A percentile compares a stretch with the other conserved stretches of the same genome.
phyloP scores from a whole-genome alignment of 2,113 vertebrate species.

The Cranoglanis bouderius region DNA sequence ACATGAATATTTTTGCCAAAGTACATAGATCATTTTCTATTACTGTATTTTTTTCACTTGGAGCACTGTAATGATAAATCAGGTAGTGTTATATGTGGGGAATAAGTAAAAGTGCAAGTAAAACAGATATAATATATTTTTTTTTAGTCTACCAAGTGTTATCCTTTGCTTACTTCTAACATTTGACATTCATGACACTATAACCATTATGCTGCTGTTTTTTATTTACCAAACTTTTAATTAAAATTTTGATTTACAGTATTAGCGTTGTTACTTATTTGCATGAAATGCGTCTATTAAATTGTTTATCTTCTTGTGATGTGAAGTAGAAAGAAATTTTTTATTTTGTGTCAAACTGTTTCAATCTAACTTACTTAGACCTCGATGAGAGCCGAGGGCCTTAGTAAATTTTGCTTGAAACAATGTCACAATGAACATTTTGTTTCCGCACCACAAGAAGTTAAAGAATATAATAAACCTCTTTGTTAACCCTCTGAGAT shows the following conservation, averaged over 20 bases:
- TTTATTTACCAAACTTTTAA: conserved; percentile 78
- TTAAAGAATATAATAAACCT: conserved; percentile 73
- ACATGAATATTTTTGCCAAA: conserved; percentile 41
- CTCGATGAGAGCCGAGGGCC: conserved; percentile 34
- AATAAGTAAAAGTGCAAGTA: conserved; percentile 64
- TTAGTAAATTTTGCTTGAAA: conserved; percentile 48
- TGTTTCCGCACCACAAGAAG: conserved; percentile 69
- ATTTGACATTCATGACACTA: conserved; percentile 76
- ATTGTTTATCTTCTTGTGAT: conserved; percentile 72
- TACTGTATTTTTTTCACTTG: conserved; percentile 53
- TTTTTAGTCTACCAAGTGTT: conserved; percentile 69
- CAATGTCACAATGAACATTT: conserved; percentile 59
- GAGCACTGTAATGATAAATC: conserved; percentile 67
- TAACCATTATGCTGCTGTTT: conserved; percentile 91
- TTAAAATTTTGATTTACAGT: conserved; percentile 77
- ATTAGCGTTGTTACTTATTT: conserved; percentile 80
- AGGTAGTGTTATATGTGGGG: conserved; percentile 60
- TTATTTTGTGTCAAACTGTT: conserved; percentile 62
- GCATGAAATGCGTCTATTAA: conserved; percentile 70
- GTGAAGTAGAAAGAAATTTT: conserved; percentile 65
- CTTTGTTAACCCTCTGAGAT: conserved; percentile 77
- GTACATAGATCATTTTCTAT: conserved; percentile 21
- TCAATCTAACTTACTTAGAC: conserved; percentile 57
- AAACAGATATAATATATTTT: conserved; percentile 51
- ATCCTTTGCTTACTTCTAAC: conserved; percentile 78